Percentiles rank a stretch among this genome's conserved stretches.
Evolutionary conservation across 2,888 invertebrate genomes (phyloP).

Genomic region (Lepetodrilus schrolli): DNA sequence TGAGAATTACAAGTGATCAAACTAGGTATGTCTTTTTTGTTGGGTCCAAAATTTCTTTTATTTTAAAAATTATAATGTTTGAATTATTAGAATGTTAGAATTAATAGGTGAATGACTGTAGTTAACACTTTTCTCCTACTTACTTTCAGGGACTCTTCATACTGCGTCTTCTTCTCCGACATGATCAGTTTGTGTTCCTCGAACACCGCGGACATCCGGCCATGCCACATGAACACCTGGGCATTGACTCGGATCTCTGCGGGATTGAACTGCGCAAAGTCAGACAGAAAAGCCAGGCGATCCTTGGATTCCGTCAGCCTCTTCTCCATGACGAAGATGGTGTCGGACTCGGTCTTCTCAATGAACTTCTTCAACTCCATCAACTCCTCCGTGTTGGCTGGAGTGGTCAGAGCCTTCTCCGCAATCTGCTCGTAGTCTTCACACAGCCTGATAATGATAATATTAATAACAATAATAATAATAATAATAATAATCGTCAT

Average conservation of each 20-base stretch:
- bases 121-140: too few species aligned
- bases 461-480: not conserved
- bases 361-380: conserved; percentile 89
- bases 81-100: too few species aligned
- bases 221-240: conserved; percentile 90
- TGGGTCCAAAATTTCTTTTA: too few species aligned
- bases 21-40: too few species aligned
- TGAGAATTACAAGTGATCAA: too few species aligned
- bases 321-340: conserved; percentile 85
- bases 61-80: too few species aligned
- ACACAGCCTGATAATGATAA: conserved; percentile 84
- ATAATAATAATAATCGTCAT: not conserved
- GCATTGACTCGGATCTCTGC: conserved; percentile 92
- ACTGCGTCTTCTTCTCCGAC: conserved; percentile 88
- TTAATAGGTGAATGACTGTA: too few species aligned
- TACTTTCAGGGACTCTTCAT: conserved; percentile 86
- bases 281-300: conserved; percentile 86
- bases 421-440: conserved; percentile 89
- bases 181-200: conserved; percentile 88
- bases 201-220: conserved; percentile 86
- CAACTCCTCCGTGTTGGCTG: conserved; percentile 88
- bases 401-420: conserved; percentile 85
- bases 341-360: conserved; percentile 83
- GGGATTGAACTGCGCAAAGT: conserved; percentile 86
- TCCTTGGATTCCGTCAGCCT: conserved; percentile 79